phyloP scores from a whole-genome alignment of 2,888 invertebrate species.

The Netelia virgata region DNA sequence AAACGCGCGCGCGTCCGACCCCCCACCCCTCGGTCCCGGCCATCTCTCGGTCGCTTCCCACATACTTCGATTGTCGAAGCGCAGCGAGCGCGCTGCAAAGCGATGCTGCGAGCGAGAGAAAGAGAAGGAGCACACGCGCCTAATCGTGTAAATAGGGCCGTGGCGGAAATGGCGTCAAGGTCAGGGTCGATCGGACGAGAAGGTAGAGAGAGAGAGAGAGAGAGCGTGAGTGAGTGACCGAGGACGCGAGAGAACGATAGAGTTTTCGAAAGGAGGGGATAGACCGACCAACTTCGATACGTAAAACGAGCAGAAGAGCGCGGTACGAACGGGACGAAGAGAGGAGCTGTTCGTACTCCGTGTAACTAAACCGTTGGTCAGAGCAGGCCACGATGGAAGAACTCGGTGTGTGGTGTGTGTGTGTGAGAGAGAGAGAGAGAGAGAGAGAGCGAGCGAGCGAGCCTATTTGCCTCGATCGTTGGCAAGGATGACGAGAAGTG shows the following conservation, averaged over 20 bases:
- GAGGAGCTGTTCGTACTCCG: constrained; percentile 2
- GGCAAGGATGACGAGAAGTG: neutral
- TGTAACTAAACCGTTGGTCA: neutral
- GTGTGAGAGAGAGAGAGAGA: no score
- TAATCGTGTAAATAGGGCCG: constrained; percentile 79
- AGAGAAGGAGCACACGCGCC: constrained; percentile 58
- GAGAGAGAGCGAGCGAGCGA: neutral
- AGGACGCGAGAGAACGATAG: constrained; percentile 40
- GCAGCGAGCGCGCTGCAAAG: constrained; percentile 51
- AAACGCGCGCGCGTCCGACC: constrained; percentile 62
- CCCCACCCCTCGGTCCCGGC: neutral
- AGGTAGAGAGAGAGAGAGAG: constrained; percentile 64
- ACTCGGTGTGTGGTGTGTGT: neutral
- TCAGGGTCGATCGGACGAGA: constrained; percentile 83
- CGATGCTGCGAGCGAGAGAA: constrained; percentile 36
- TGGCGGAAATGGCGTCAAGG: constrained; percentile 84
- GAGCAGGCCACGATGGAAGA: no score
- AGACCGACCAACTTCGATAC: constrained; percentile 36
- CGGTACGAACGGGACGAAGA: constrained; percentile 4
- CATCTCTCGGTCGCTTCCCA: constrained; percentile 19
- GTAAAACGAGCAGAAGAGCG: constrained; percentile 40
- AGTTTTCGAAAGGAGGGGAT: constrained; percentile 45
- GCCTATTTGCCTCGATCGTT: neutral
- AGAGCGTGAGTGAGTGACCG: constrained; percentile 61
- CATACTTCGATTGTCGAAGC: constrained; percentile 55